Evolutionary conservation across 2,113 vertebrate genomes (phyloP).

Genomic region (Hemibagrus wyckioides): DNA sequence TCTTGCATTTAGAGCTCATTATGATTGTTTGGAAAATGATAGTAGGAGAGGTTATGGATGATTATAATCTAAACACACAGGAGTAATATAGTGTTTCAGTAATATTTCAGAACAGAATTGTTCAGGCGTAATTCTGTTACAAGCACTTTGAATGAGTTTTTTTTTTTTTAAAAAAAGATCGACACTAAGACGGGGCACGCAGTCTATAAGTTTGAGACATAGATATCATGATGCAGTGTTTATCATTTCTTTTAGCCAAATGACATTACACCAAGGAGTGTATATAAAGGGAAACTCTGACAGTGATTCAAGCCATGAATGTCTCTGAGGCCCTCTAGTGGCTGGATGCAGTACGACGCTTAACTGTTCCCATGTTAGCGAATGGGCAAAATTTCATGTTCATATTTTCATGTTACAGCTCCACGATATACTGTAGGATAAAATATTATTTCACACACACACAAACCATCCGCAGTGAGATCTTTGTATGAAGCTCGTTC

Average conservation of each 20-base stretch:
- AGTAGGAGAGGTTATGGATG: not conserved
- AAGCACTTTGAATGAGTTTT: not conserved
- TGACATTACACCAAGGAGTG: not conserved
- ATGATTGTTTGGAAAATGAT: not conserved
- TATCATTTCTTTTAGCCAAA: not conserved
- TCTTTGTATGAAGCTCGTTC: not conserved
- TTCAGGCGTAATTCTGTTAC: not conserved
- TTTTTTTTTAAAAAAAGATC: not conserved
- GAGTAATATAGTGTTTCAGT: not conserved
- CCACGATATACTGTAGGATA: no score
- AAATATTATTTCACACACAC: not conserved
- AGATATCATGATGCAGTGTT: not conserved
- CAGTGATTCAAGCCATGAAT: not conserved
- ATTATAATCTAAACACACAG: slow-evolving; percentile 29
- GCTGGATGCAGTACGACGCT: not conserved
- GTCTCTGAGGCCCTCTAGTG: not conserved
- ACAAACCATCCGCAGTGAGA: not conserved
- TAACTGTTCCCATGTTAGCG: not conserved
- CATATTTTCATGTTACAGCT: not conserved
- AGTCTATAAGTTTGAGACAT: not conserved
- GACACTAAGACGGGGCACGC: not conserved
- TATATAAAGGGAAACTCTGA: not conserved
- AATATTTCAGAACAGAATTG: no score
- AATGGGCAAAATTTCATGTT: not conserved
- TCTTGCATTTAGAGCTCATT: not conserved